phyloP scores from a whole-genome alignment of 2,888 invertebrate genomes.

The Drosophila parthenogenetica region DNA sequence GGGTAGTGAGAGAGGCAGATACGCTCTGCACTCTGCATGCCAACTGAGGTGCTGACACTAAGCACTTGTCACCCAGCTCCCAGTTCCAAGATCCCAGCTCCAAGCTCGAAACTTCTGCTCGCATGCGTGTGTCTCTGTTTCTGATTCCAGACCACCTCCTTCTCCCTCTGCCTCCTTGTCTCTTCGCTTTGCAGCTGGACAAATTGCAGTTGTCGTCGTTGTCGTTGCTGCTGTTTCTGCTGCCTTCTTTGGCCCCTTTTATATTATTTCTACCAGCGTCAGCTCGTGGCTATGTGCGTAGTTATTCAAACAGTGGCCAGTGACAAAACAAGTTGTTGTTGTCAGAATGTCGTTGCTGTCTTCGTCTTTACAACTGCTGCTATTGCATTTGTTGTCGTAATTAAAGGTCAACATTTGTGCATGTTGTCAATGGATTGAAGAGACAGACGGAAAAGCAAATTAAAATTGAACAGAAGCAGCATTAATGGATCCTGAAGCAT shows the following conservation, averaged over 20 bases:
- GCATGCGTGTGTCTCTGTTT: slow-evolving; percentile 54
- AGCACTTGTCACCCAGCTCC: slow-evolving; percentile 80
- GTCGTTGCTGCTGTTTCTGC: slow-evolving; percentile 33
- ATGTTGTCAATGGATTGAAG: slow-evolving; percentile 74
- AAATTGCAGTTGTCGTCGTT: slow-evolving; percentile 80
- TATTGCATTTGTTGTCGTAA: slow-evolving; percentile 68
- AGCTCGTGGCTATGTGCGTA: slow-evolving; percentile 69
- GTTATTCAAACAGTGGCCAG: slow-evolving; percentile 79
- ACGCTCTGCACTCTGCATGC: slow-evolving; percentile 65
- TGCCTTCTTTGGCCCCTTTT: slow-evolving; percentile 53
- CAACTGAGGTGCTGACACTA: slow-evolving; percentile 81
- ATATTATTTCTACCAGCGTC: slow-evolving; percentile 53
- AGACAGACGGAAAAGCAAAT: slow-evolving; percentile 43
- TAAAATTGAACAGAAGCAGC: slow-evolving; percentile 16
- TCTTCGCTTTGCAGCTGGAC: slow-evolving; percentile 67
- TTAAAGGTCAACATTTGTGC: slow-evolving; percentile 83
- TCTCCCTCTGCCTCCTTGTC: slow-evolving; percentile 1
- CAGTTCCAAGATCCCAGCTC: slow-evolving; percentile 14
- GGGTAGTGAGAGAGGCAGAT: not conserved
- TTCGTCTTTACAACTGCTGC: slow-evolving; percentile 18
- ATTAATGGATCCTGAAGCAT: not conserved
- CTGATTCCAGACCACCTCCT: not conserved
- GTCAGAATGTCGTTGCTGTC: slow-evolving; percentile 44
- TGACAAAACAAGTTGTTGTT: slow-evolving; percentile 71
- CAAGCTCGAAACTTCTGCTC: slow-evolving; percentile 24